These are phyloP conservation scores for Saccopteryx leptura DNA, from an alignment of 2,113 vertebrate genomes.

Conservation along the genomic window DNA sequence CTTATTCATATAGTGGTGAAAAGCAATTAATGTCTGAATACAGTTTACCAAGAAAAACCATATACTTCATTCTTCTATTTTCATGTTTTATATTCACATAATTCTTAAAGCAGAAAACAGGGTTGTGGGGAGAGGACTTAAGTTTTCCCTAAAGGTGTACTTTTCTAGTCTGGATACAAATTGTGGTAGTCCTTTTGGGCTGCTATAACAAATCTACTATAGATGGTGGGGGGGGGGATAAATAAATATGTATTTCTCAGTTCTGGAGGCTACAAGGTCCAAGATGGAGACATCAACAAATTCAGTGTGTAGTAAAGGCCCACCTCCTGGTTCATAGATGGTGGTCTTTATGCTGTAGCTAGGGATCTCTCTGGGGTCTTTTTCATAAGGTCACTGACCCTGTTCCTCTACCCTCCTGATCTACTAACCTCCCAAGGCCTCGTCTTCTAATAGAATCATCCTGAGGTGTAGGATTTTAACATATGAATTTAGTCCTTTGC, in stretches of 20 bases:
- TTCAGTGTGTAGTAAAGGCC: not conserved
- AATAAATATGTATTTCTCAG: not conserved
- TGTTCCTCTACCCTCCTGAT: not conserved
- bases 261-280: not conserved
- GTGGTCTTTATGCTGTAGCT: not conserved
- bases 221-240: too few species aligned
- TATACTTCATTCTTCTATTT: not conserved
- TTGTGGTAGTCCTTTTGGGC: not conserved
- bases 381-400: not conserved
- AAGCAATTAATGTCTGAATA: conserved; percentile 36
- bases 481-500: not conserved
- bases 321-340: not conserved
- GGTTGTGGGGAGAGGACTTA: not conserved
- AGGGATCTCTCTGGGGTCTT: not conserved
- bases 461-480: not conserved
- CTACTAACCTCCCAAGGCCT: not conserved
- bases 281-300: not conserved
- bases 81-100: too few species aligned
- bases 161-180: not conserved
- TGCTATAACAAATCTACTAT: not conserved
- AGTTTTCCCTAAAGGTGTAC: not conserved
- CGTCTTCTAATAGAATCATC: not conserved
- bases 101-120: conserved; percentile 44
- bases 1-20: conserved; percentile 12
- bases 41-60: conserved; percentile 60